Evolutionary conservation across 2,888 invertebrate species (phyloP), one percentile per base, ranked within the genome.

Genomic region (Tinea trinotella): DNA sequence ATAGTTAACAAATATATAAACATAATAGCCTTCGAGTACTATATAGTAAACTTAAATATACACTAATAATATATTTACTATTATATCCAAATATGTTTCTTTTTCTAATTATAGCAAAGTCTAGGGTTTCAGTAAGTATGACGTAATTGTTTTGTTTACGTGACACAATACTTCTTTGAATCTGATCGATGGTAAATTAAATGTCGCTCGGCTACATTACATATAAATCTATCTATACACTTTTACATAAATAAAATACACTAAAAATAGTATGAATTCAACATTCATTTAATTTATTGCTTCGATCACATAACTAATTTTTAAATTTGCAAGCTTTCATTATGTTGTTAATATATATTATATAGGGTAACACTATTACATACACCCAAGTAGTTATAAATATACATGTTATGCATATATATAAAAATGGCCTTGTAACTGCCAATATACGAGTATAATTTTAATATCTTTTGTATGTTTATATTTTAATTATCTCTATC

Each of bases 121-220:
- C 46, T 46, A 46, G 46, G 46, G 46, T 46, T 46, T 19, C 6
- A 19, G 46, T 46, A 46, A 46, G 46, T 46, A 46, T 19, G 15
- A 17, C 9, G 12, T 40, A 13, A 15, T 35, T 12, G 12, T 12
- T 7, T 7, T 12, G 15, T 40, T 15, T 13, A 5, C 9, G 5
- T 40, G 13, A n/a, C 40, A 40, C 12, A 40, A 12, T 40, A 30
- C 30, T 2, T 30, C 7, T 30, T 4, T 10, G 1, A 30, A 30
- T 4, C n/a, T 30, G 30, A 30, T 30, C 30, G 30, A 30, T 30
- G 30, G 7, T 30, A 30, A 30, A 30, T 30, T 30, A 30, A 30
- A 30, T 30, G 7, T 7, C 7, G 7, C n/a, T 4, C 7, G 2
- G 7, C 7, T 10, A 30, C 7, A 30, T 30, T 2, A 7, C 7